Base-by-base conservation (phyloP, 2,888 invertebrate species). In the Caenorhabditis japonica region DNA sequence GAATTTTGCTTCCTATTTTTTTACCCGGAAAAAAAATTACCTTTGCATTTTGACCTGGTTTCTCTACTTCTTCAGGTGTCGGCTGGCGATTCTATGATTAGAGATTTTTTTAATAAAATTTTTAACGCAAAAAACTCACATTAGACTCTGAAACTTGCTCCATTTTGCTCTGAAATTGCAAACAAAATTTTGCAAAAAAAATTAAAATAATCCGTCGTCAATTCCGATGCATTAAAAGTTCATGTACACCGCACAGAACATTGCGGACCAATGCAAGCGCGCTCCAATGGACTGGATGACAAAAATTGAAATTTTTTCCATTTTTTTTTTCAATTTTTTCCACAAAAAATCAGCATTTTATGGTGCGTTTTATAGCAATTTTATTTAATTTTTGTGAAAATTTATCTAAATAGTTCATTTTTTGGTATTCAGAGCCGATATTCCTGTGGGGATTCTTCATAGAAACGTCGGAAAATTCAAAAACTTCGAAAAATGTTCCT, bases 211-310 rank as follows among this genome's bases (percentile, higher is more conserved):
- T 43, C 13, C 38, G 58, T 49, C 59, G 59, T 47, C 13, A 47
- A n/a, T n/a, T 59, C 4, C 2, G 5, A 15, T 43, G 43, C 49
- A 39, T 30, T 17, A n/a, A n/a, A n/a, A n/a, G n/a, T n/a, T n/a
- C n/a, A n/a, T n/a, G 21, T 30, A 36, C 53, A 53, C 5, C 0
- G 0, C 41, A 43, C 64, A 56, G 15, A 19, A 15, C 38, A 56
- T 1, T 47, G 41, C 64, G 23, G 39, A 64, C 7, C 7, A 1
- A 4, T 39, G 55, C 13, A 49, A 41, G 13, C 21, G 60, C 60
- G 69, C 69, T 53, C 60, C n/a, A 43, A 3, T 13, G 55, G 5
- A 46, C 47, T 49, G 8, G 70, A 56, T 70, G 70, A 70, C 69
- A 69, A 69, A 52, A 47, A 51, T 27, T 53, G n/a, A 53, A 39